These are phyloP conservation scores for Adelges cooleyi DNA, from an alignment of 1,140 invertebrate species.

Conservation along the genomic window DNA sequence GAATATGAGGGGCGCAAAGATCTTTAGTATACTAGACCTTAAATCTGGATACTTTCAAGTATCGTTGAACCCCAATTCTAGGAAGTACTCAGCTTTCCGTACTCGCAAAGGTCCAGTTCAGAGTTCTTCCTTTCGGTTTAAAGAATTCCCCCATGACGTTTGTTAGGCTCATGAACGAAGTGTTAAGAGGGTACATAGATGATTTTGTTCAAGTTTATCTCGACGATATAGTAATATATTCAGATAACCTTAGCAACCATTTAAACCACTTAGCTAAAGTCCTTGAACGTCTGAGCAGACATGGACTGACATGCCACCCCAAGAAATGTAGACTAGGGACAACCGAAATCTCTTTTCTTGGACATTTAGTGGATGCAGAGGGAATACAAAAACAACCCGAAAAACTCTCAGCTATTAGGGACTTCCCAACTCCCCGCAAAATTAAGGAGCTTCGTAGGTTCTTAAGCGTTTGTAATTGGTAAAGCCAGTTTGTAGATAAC, in stretches of 20 bases:
- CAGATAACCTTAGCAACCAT: conserved; percentile 13
- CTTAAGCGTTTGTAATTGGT: conserved; percentile 32
- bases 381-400: not conserved
- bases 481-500: not conserved
- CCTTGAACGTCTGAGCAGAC: conserved; percentile 7
- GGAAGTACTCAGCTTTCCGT: not conserved
- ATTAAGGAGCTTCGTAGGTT: conserved; percentile 36
- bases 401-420: conserved; percentile 33
- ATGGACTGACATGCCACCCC: not conserved
- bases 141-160: conserved; percentile 39
- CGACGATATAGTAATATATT: conserved; percentile 31
- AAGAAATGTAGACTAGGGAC: not conserved
- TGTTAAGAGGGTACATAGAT: conserved; percentile 34
- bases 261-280: conserved; percentile 21
- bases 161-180: conserved; percentile 35
- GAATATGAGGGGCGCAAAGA: not conserved
- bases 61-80: not conserved
- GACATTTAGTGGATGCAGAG: not conserved
- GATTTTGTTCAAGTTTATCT: conserved; percentile 30
- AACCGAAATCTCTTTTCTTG: not conserved
- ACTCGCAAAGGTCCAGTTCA: not conserved
- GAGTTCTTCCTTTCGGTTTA: conserved; percentile 37
- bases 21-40: not conserved
- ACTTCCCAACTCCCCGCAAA: conserved; percentile 36
- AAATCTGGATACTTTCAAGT: not conserved